These are phyloP conservation scores for Acinonyx jubatus DNA, from an alignment of 2,113 vertebrate genomes.

Conservation along the genomic window DNA sequence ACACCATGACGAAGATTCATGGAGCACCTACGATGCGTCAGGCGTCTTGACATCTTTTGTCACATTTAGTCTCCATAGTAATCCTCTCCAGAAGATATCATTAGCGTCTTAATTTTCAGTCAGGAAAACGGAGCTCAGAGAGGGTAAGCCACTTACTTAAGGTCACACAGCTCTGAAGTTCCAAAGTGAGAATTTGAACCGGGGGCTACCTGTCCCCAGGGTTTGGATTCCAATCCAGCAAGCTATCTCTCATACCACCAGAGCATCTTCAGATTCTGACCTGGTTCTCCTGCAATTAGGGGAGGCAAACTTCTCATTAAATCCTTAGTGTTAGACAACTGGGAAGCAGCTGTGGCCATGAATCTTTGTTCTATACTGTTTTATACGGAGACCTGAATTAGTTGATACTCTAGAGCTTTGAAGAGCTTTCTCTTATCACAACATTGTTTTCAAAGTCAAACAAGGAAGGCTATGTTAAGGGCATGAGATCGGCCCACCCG, in stretches of 20 bases:
- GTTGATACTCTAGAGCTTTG: conserved; percentile 61
- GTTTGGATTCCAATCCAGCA: background rate
- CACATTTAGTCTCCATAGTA: background rate
- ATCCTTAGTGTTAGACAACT: conserved; percentile 56
- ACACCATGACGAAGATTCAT: background rate
- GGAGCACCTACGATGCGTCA: background rate
- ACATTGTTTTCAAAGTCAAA: conserved; percentile 81
- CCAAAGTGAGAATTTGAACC: conserved; percentile 15
- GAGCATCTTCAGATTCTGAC: background rate
- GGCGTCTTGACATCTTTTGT: background rate
- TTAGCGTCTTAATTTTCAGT: conserved; percentile 37
- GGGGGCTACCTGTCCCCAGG: background rate
- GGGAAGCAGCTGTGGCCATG: conserved; percentile 67
- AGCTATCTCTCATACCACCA: background rate
- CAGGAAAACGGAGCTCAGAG: background rate
- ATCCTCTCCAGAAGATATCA: background rate
- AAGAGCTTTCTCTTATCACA: conserved; percentile 52
- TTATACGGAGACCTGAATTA: conserved; percentile 74
- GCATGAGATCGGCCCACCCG: conserved; percentile 44
- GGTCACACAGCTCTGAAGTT: conserved; percentile 34
- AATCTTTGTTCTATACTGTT: conserved; percentile 67
- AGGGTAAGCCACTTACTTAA: background rate
- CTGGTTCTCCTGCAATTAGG: background rate
- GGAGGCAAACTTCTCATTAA: conserved; percentile 66
- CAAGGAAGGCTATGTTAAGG: conserved; percentile 46